A percentile compares a stretch with the other conserved stretches of the same genome.
These are phyloP conservation scores for Branchinecta sandiegonensis DNA, from an alignment of 2,888 invertebrate species.

Conservation along the genomic window DNA sequence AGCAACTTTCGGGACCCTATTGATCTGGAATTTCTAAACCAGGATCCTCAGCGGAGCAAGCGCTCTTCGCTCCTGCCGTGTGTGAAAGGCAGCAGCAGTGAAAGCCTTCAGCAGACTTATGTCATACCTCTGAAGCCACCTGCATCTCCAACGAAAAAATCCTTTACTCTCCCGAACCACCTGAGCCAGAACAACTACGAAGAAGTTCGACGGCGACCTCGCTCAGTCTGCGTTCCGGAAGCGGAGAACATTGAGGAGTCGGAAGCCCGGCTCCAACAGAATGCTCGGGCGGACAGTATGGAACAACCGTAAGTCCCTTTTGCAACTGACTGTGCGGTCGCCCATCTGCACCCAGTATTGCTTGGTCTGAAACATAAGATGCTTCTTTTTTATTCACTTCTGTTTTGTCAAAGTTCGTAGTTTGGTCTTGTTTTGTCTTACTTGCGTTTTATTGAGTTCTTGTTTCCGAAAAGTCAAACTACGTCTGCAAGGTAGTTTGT, in stretches of 20 bases:
- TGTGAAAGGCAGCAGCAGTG: neutral
- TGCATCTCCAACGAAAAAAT: neutral
- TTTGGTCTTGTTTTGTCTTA: too few species aligned
- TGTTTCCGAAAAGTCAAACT: too few species aligned
- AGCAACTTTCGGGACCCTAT: too few species aligned
- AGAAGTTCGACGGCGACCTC: conserved; percentile 9
- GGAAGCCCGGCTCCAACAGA: neutral
- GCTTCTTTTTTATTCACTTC: too few species aligned
- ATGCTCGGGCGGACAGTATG: neutral
- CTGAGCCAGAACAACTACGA: neutral
- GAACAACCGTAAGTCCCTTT: conserved; percentile 1
- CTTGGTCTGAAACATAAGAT: too few species aligned
- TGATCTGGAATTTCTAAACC: too few species aligned
- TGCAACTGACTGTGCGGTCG: neutral
- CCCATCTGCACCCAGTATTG: too few species aligned
- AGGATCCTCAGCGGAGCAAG: neutral
- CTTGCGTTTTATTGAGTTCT: too few species aligned
- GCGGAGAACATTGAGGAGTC: neutral
- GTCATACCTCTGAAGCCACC: neutral
- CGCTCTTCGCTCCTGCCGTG: neutral
- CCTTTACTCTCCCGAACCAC: neutral
- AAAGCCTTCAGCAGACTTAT: conserved; percentile 8
- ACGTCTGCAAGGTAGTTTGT: too few species aligned
- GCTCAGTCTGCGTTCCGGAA: conserved; percentile 4
- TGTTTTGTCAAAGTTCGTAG: too few species aligned